A percentile compares a stretch with the other conserved stretches of the same genome.
phyloP scores from a whole-genome alignment of 2,888 invertebrate species.

The Tiphia femorata region DNA sequence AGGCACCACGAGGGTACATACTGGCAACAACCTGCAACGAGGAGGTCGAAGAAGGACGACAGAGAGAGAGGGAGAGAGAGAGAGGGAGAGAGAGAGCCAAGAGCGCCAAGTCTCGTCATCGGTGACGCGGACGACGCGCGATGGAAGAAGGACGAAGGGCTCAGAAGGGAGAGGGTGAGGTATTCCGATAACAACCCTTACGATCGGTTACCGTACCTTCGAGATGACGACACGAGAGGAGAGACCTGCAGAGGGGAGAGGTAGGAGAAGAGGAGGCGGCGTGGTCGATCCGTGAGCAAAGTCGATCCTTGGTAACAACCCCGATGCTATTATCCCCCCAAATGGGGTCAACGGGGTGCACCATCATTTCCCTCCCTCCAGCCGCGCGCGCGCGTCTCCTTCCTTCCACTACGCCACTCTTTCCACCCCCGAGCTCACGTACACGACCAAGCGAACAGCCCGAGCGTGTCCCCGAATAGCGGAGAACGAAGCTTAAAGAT shows the following conservation, averaged over 20 bases:
- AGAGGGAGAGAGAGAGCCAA: not conserved
- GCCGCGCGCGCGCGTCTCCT: no score
- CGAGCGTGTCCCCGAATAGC: no score
- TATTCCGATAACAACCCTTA: no score
- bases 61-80: not conserved
- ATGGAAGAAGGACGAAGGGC: not conserved
- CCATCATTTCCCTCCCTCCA: constrained; percentile 13
- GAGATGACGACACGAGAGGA: constrained; percentile 7
- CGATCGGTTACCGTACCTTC: constrained; percentile 25
- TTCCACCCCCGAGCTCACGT: no score
- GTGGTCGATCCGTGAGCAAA: constrained; percentile 28
- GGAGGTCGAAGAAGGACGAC: not conserved
- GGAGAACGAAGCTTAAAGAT: no score
- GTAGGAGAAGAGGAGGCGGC: not conserved
- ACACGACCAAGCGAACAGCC: no score
- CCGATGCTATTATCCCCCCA: constrained; percentile 36
- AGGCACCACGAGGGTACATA: no score
- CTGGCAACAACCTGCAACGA: no score
- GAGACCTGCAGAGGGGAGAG: not conserved
- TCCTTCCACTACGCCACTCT: no score
- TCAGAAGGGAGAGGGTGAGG: no score
- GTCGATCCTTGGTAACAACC: constrained; percentile 35
- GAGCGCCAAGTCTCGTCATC: not conserved
- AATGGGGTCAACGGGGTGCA: constrained; percentile 37
- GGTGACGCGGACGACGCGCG: not conserved